A percentile compares a stretch with the other conserved stretches of the same genome.
phyloP scores from a whole-genome alignment of 2,113 vertebrate genomes.

The Pollimyrus isidori region DNA sequence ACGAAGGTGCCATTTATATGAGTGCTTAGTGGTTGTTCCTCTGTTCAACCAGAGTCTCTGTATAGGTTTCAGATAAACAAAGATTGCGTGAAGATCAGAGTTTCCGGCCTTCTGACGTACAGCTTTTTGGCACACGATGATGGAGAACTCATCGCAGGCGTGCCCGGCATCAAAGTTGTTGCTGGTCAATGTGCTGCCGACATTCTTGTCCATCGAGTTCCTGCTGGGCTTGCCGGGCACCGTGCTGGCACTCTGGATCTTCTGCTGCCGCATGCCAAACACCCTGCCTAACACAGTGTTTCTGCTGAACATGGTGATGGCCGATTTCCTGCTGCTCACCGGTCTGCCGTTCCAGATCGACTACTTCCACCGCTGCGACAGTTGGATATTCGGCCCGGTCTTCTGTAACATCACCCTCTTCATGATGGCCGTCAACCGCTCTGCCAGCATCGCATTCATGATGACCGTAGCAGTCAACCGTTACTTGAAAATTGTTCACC shows the following conservation, averaged over 20 bases:
- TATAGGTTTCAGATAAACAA: neutral
- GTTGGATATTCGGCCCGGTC: conserved; percentile 52
- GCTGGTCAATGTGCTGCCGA: conserved; percentile 45
- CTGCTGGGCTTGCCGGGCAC: conserved; percentile 58
- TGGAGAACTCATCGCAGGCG: neutral
- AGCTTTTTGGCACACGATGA: neutral
- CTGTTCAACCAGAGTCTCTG: neutral
- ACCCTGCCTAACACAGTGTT: conserved; percentile 57
- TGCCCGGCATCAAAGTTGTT: conserved; percentile 13
- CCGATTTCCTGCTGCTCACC: conserved; percentile 56
- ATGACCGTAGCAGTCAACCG: conserved; percentile 57
- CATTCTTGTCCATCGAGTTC: conserved; percentile 51
- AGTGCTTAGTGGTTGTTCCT: neutral
- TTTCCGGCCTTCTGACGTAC: neutral
- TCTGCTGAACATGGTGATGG: conserved; percentile 58
- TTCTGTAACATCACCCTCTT: conserved; percentile 56
- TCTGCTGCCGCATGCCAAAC: conserved; percentile 50
- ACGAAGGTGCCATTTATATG: neutral
- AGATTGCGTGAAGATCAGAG: neutral
- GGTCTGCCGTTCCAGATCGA: conserved; percentile 59
- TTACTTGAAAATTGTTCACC: conserved; percentile 62
- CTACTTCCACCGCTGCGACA: conserved; percentile 41
- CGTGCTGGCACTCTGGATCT: conserved; percentile 56
- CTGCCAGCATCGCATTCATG: conserved; percentile 59
- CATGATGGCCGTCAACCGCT: conserved; percentile 58